These are phyloP conservation scores for Zygaena filipendulae DNA, from an alignment of 2,888 invertebrate species.

Conservation along the genomic window DNA sequence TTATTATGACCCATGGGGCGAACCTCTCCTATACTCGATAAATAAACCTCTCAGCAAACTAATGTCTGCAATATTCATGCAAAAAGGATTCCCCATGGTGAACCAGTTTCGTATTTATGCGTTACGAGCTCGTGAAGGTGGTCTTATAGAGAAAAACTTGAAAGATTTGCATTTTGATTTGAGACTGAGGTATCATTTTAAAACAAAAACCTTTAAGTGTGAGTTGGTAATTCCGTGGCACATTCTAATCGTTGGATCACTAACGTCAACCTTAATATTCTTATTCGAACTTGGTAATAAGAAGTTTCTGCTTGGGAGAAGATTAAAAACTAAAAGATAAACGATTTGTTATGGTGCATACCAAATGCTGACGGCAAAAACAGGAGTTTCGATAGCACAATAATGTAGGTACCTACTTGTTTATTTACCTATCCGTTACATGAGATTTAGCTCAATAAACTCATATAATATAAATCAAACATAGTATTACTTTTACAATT, in stretches of 20 bases:
- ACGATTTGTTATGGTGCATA: too few relatives aligned
- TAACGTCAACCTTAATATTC: conserved; percentile 20
- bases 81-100: conserved; percentile 16
- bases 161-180: conserved; percentile 14
- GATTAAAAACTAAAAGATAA: conserved; percentile 2
- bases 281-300: conserved; percentile 14
- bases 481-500: too few relatives aligned
- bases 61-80: conserved; percentile 11
- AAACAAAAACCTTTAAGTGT: conserved; percentile 6
- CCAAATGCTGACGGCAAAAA: too few relatives aligned
- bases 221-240: conserved; percentile 27
- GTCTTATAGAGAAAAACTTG: conserved; percentile 9
- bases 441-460: too few relatives aligned
- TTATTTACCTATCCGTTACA: too few relatives aligned
- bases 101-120: conserved; percentile 3
- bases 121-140: conserved; percentile 8
- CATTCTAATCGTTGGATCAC: conserved; percentile 22
- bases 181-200: conserved; percentile 17
- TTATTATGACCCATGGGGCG: conserved; percentile 25
- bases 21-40: conserved; percentile 17
- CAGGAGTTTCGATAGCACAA: too few relatives aligned
- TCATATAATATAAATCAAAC: too few relatives aligned
- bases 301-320: conserved; percentile 1
- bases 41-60: conserved; percentile 11
- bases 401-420: too few relatives aligned